Base-by-base conservation (phyloP, 2,888 invertebrate genomes). In the Archips xylosteana region DNA sequence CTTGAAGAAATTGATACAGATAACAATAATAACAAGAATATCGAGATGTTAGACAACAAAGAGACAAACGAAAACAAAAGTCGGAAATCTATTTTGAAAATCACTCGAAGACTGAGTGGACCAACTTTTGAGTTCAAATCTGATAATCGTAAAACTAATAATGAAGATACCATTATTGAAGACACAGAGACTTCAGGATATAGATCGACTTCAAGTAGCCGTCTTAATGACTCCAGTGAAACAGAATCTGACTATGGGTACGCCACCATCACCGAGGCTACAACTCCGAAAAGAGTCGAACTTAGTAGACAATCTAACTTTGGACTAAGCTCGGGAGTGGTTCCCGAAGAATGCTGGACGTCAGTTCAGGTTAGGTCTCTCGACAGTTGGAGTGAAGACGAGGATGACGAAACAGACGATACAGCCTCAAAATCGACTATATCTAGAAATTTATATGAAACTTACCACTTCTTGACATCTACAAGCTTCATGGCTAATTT, bases 401-500 rank as follows among this genome's bases (percentile, higher is more conserved):
- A 92, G 47, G 90, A 90, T 51, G 92, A 94, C 36, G 88, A 91
- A 59, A 77, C 80, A 47, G 81, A 84, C 73, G 88, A 89, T 74
- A 79, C 80, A 47, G 82, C 80, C 6, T 88, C 92, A 32, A 90
- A 88, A 72, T 78, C 81, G 70, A 89, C 91, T 4, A 76, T 87
- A 57, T 83, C 84, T n/a, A 84, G 87, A 71, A 89, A 89, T 76
- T 85, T 93, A 74, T 94, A 87, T 77, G 94, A 95, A 80, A 92
- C 87, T 57, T 83, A 89, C 77, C 89, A 94, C 60, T 96, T 95
- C 81, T 89, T 97, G 0, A 96, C 95, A 81, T 97, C 97, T 0
- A 86, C 92, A 51, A 94, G 92, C 63, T 97, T 97, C 81, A 96
- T 97, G 96, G 92, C 94, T 51, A 95, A 96, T 81, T 97, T 97